Percentiles rank a stretch among this genome's conserved stretches.
Evolutionary conservation across 2,113 vertebrate species (phyloP).

Genomic region (Zosterops pallidus): DNA sequence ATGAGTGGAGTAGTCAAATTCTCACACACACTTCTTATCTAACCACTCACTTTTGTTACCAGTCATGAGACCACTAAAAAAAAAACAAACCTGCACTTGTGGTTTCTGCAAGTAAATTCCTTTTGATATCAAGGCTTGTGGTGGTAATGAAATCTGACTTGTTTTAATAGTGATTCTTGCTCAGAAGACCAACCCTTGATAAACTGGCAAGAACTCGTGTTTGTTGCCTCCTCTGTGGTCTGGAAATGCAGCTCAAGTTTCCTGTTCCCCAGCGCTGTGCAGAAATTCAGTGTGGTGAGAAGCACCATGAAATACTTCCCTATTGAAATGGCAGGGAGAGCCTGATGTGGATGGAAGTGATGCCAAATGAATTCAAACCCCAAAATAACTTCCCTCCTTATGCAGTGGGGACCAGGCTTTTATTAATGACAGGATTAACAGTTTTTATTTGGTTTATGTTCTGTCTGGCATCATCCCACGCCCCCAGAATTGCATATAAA

Average conservation of each 20-base stretch:
- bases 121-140: not conserved
- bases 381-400: not conserved
- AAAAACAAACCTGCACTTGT: slow-evolving; percentile 1
- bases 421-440: not conserved
- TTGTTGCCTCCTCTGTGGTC: not conserved
- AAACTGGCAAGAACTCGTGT: not conserved
- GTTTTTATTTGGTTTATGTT: not conserved
- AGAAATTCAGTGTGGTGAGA: not conserved
- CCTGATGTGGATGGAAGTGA: not conserved
- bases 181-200: not conserved
- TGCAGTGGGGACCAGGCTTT: not conserved
- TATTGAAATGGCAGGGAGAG: not conserved
- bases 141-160: slow-evolving; percentile 37
- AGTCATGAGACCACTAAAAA: slow-evolving; percentile 6
- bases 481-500: not conserved
- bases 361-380: not conserved
- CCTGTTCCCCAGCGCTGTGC: not conserved
- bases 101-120: slow-evolving; percentile 17
- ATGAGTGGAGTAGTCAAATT: not conserved
- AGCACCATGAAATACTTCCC: not conserved
- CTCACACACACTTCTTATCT: not conserved
- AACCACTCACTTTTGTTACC: slow-evolving; percentile 13
- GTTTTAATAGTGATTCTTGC: slow-evolving; percentile 12
- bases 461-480: not conserved
- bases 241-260: not conserved